Evolutionary conservation across 2,797 vertebrate genomes (phyloP).

Genomic region (Silurus lanzhouensis): DNA sequence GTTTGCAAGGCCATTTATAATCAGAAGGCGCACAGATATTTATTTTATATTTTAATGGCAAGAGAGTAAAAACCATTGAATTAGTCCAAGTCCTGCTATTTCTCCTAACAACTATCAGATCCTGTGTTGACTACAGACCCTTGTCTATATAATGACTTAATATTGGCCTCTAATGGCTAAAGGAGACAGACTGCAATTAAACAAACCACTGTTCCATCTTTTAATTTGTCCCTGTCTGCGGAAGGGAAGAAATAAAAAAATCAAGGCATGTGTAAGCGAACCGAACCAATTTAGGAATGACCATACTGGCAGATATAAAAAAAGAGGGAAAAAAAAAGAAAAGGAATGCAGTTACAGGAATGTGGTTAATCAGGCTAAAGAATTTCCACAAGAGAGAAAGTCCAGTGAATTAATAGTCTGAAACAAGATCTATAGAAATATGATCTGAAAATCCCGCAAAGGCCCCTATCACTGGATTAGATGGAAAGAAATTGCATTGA

Average conservation of each 20-base stretch:
- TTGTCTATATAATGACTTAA: not conserved
- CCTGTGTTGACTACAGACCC: not conserved
- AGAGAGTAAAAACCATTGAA: not conserved
- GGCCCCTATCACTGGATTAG: conserved; percentile 56
- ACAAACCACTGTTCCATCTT: conserved; percentile 36
- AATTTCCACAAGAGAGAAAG: conserved; percentile 65
- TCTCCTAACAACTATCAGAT: not conserved
- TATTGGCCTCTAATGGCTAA: conserved; percentile 62
- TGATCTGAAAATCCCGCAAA: conserved; percentile 74
- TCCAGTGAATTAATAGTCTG: conserved; percentile 57
- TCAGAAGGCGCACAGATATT: not conserved
- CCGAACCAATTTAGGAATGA: conserved; percentile 65
- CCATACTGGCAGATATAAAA: conserved; percentile 58
- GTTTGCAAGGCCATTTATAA: not conserved
- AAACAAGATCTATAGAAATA: conserved; percentile 68
- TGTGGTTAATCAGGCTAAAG: conserved; percentile 68
- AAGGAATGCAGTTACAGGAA: conserved; percentile 63
- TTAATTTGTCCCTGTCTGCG: conserved; percentile 45
- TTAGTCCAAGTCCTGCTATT: not conserved
- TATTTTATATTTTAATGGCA: not conserved
- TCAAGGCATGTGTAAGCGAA: conserved; percentile 61
- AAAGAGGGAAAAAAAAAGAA: conserved; percentile 58
- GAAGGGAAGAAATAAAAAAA: conserved; percentile 46
- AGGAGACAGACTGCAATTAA: conserved; percentile 65
- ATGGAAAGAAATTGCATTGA: conserved; percentile 33